Percentiles rank a stretch among this genome's conserved stretches.
Evolutionary conservation across 2,888 invertebrate species (phyloP).

Genomic region (Xestoiulus laeticollis): DNA sequence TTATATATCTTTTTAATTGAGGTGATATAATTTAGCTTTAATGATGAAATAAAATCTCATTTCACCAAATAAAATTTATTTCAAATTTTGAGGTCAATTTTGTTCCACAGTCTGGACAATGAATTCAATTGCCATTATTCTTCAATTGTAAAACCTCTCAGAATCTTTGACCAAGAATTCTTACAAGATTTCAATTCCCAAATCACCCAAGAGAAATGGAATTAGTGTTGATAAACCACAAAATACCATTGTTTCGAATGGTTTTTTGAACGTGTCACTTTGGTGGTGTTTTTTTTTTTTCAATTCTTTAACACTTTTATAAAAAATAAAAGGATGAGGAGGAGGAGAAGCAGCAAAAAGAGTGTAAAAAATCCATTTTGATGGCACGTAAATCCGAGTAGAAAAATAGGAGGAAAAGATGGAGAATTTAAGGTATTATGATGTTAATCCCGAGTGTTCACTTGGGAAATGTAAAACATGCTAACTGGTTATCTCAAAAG

Average conservation of each 20-base stretch:
- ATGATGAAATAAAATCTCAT: too few relatives aligned
- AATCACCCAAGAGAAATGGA: neutral
- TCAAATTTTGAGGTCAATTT: too few relatives aligned
- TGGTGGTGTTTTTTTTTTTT: neutral
- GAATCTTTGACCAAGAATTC: too few relatives aligned
- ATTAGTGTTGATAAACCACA: neutral
- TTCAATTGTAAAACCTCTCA: too few relatives aligned
- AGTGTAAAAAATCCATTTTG: neutral
- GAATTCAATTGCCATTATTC: too few relatives aligned
- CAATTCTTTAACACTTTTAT: neutral
- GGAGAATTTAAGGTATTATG: conserved; percentile 13
- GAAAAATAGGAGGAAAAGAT: neutral
- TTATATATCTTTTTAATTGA: too few relatives aligned
- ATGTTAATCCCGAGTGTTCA: conserved; percentile 16
- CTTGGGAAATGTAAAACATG: conserved; percentile 28
- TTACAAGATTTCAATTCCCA: neutral
- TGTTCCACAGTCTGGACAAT: too few relatives aligned
- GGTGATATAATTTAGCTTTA: too few relatives aligned
- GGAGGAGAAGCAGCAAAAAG: too few relatives aligned
- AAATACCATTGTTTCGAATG: neutral
- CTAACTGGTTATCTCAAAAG: conserved; percentile 29
- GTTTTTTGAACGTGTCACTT: neutral
- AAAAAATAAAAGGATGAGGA: neutral
- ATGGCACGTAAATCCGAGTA: neutral
- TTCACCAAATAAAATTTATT: too few relatives aligned